Base-by-base conservation (phyloP, 2,797 vertebrate species). In the Argya squamiceps region DNA sequence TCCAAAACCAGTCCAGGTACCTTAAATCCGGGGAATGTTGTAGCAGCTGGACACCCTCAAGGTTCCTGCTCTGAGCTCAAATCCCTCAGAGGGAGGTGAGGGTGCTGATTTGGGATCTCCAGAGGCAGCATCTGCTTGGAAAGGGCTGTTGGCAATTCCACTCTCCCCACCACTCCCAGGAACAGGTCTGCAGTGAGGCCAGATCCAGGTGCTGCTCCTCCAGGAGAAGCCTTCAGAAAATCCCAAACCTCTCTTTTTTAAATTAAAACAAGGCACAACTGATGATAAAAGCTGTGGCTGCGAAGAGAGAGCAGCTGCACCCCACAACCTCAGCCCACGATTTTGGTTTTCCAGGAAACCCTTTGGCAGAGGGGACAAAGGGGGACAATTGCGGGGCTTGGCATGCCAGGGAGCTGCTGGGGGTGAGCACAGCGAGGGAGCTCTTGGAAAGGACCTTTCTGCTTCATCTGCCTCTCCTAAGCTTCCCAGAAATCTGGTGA, bases 311-410 rank as follows among this genome's bases (percentile, higher is more conserved):
- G 63, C 23, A 64, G 59, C 56, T 88, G 46, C 56, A 6, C 21
- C 58, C 34, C 29, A 15, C 24, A 2, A 0, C 3, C 34, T n/a
- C 73, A 11, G 53, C 5, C 41, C 32, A 9, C 0, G 6, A 5
- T 8, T 63, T 63, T 27, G 87, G 44, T 71, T 89, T 50, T 52
- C 20, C 65, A 27, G 43, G 6, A 21, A 50, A 23, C 1, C 34
- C 15, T 1, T n/a, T 15, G 26, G 71, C 83, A n/a, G 49, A 23
- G 2, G 41, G n/a, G 53, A 53, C 32, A 23, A 26, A 29, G 20
- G n/a, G 49, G 23, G 14, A 13, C 3, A 4, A 14, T 0, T 0
- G 0, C 8, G 34, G 26, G 17, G 9, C 19, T 30, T 3, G 11
- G n/a, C 4, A 0, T 5, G 43, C 37, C 65, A 30, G 67, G 43